Evolutionary conservation across 2,113 vertebrate genomes (phyloP).

Genomic region (Paradoxurus hermaphroditus): DNA sequence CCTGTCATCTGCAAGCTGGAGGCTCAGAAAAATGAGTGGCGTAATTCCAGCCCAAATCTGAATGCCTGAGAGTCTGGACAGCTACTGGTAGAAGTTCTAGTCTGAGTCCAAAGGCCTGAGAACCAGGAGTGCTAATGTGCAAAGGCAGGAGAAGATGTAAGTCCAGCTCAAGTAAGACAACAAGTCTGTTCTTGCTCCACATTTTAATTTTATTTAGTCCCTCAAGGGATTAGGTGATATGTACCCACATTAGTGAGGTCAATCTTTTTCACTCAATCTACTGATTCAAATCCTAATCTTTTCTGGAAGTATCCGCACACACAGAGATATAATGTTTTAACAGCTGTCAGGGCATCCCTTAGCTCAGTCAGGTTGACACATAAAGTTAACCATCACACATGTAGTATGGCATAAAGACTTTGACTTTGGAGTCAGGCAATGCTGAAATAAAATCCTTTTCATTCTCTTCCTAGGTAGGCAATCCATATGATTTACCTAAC

Average conservation of each 20-base stretch:
- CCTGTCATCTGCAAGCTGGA: neutral
- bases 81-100: neutral
- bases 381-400: neutral
- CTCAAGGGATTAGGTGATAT: neutral
- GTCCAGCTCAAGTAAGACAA: neutral
- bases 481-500: neutral
- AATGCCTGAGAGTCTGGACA: neutral
- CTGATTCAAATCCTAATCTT: neutral
- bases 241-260: neutral
- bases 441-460: neutral
- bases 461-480: neutral
- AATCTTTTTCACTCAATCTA: neutral
- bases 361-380: neutral
- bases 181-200: neutral
- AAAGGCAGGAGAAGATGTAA: neutral
- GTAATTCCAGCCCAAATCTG: neutral
- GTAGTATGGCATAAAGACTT: neutral
- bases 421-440: neutral
- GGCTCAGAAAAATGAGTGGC: neutral
- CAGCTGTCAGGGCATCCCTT: neutral
- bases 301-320: neutral
- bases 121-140: neutral
- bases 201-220: neutral
- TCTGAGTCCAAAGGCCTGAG: neutral
- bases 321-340: neutral